Conservation (phyloP, 2,113 vertebrate genomes). For the chimpanzee (Pan troglodytes) region NHGRI_mPanTro3-v2.1_pri NC_072403.2:136338501-136339000, state of each 20-base stretch:
- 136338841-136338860: neutral
- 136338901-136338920: constrained; percentile 59
- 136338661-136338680: neutral
- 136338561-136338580: neutral
- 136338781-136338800: neutral
- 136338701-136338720: neutral
- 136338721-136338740: neutral
- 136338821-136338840: neutral
- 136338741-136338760: neutral
- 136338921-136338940: constrained; percentile 60
- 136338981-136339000: constrained; percentile 70
- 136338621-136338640: neutral
- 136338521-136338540: neutral
- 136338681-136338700: neutral
- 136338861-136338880: neutral
- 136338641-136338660: neutral
- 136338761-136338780: neutral
- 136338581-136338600: neutral
- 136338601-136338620: neutral
- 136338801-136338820: neutral
- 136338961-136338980: constrained; percentile 18
- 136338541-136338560: neutral
- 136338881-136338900: constrained; percentile 10
- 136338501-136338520: neutral
- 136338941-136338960: constrained; percentile 41